Conservation (phyloP, 2,113 vertebrate species). For the Paramormyrops kingsleyae region DNA sequence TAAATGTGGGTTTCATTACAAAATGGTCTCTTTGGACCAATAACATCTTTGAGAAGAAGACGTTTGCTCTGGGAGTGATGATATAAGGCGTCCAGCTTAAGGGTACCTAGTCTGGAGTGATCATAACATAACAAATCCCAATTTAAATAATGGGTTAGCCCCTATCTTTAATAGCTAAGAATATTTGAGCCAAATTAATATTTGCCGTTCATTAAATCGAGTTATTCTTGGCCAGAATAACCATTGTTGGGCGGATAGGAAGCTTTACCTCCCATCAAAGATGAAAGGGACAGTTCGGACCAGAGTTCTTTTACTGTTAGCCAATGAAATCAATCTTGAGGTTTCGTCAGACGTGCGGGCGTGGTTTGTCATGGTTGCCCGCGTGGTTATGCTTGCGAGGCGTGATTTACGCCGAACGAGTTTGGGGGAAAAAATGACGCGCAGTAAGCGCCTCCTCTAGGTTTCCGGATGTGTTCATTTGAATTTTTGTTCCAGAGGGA, state of each 20-base stretch:
- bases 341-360: background rate
- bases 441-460: background rate
- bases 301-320: background rate
- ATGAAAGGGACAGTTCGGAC: background rate
- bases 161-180: background rate
- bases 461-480: conserved; percentile 20
- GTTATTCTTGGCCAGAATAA: background rate
- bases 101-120: background rate
- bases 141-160: background rate
- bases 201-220: background rate
- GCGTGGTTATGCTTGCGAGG: background rate
- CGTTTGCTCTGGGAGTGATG: background rate
- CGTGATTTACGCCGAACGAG: background rate
- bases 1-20: background rate
- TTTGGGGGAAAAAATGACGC: background rate
- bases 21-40: background rate
- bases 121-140: background rate
- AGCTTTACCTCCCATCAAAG: background rate
- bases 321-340: background rate
- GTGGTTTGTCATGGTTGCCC: background rate
- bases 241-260: background rate
- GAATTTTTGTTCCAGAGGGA: conserved; percentile 4
- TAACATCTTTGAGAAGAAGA: background rate
- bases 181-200: background rate
- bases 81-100: background rate